Conservation (phyloP, 2,888 invertebrate species). For the Oeneis ivallda region DNA sequence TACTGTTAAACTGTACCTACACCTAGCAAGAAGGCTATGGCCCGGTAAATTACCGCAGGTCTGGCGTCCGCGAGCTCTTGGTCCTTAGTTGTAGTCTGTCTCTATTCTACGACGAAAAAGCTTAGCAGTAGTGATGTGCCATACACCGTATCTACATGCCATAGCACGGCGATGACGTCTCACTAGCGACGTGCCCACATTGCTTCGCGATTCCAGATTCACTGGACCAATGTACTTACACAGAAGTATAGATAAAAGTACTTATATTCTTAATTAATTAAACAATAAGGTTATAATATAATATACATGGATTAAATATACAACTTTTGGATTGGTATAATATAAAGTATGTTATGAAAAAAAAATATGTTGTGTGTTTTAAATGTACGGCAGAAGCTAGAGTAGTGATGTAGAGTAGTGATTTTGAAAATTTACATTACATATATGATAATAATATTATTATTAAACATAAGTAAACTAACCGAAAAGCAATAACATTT, state of each 20-base stretch:
- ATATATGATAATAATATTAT: constrained; percentile 44
- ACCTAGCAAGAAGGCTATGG: too few relatives aligned
- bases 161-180: constrained; percentile 53
- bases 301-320: constrained; percentile 66
- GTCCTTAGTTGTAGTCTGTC: constrained; percentile 53
- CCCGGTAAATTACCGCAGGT: not conserved
- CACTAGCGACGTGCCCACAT: constrained; percentile 52
- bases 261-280: constrained; percentile 56
- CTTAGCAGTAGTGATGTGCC: constrained; percentile 74
- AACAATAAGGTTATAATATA: constrained; percentile 63
- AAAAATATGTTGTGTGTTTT: constrained; percentile 75
- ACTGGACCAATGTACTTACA: constrained; percentile 70
- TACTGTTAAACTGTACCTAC: too few relatives aligned
- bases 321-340: constrained; percentile 78
- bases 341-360: constrained; percentile 68
- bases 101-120: constrained; percentile 48
- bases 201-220: constrained; percentile 66
- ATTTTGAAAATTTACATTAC: constrained; percentile 79
- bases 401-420: constrained; percentile 76
- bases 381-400: constrained; percentile 78
- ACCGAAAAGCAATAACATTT: constrained; percentile 78
- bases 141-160: constrained; percentile 63
- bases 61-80: constrained; percentile 1
- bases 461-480: constrained; percentile 62
- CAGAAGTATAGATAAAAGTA: constrained; percentile 48